These are phyloP conservation scores for Liodrosophila aerea DNA, from an alignment of 2,888 invertebrate genomes.

Conservation along the genomic window DNA sequence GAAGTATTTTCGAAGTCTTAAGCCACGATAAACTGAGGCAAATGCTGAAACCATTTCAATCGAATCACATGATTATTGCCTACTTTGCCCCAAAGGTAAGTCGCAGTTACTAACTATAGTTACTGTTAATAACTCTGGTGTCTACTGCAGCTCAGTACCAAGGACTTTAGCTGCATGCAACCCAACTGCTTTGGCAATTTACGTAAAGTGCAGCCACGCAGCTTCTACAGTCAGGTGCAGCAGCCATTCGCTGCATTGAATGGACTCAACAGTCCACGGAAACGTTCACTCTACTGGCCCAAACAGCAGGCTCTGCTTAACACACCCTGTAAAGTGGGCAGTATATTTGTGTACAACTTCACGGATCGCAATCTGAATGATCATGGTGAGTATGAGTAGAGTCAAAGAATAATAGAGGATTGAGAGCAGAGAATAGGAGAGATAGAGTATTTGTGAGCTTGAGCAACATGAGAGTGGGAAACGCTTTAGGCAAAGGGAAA, in stretches of 20 bases:
- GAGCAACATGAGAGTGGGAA: too few species aligned
- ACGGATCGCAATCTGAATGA: constrained; percentile 9
- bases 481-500: too few species aligned
- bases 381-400: constrained; percentile 49
- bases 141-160: constrained; percentile 39
- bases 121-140: too few species aligned
- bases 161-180: constrained; percentile 46
- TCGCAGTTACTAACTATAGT: background rate
- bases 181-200: constrained; percentile 45
- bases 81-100: constrained; percentile 46
- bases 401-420: background rate
- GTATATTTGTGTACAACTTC: constrained; percentile 40
- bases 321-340: constrained; percentile 20
- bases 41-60: constrained; percentile 23
- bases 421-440: too few species aligned
- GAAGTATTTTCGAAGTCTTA: constrained; percentile 36
- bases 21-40: constrained; percentile 10
- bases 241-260: constrained; percentile 38
- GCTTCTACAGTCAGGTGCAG: constrained; percentile 49
- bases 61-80: constrained; percentile 40
- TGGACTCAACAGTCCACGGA: background rate
- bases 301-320: background rate
- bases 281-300: constrained; percentile 1
- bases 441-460: too few species aligned
- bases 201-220: constrained; percentile 12